A percentile compares a stretch with the other conserved stretches of the same genome.
These are phyloP conservation scores for Saccopteryx leptura DNA, from an alignment of 2,113 vertebrate species.

Conservation along the genomic window DNA sequence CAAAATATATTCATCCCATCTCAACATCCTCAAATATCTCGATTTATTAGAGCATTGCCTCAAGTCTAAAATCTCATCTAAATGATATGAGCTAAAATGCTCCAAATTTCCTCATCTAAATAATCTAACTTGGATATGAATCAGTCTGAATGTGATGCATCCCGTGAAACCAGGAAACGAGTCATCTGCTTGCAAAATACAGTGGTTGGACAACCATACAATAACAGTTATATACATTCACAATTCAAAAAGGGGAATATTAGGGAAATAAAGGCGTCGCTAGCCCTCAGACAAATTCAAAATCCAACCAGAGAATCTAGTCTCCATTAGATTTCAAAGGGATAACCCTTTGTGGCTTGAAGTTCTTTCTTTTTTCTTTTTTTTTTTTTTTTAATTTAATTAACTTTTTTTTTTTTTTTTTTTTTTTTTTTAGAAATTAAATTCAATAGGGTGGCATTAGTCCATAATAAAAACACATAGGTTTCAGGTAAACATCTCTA, in stretches of 20 bases:
- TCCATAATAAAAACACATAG: too few species aligned
- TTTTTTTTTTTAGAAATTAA: too few species aligned
- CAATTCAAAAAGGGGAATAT: neutral
- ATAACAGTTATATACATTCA: neutral
- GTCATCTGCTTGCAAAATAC: neutral
- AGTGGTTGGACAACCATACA: neutral
- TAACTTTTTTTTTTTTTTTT: too few species aligned
- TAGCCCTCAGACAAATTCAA: neutral
- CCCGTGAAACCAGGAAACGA: neutral
- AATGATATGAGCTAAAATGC: neutral
- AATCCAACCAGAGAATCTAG: neutral
- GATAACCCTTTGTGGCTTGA: neutral
- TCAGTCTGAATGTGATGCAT: neutral
- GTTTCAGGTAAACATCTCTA: too few species aligned
- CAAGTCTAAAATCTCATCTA: slow-evolving; percentile 21
- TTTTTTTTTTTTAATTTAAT: neutral
- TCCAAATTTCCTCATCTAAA: neutral
- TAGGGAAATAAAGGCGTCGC: neutral
- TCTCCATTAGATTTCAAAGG: neutral
- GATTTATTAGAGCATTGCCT: neutral
- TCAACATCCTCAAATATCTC: neutral
- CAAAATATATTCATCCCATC: neutral
- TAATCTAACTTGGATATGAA: neutral
- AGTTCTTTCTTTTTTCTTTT: neutral
- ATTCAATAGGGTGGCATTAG: too few species aligned